A percentile compares a stretch with the other conserved stretches of the same genome.
phyloP scores from a whole-genome alignment of 2,888 invertebrate species.

The Polydrusus pterygomalis region DNA sequence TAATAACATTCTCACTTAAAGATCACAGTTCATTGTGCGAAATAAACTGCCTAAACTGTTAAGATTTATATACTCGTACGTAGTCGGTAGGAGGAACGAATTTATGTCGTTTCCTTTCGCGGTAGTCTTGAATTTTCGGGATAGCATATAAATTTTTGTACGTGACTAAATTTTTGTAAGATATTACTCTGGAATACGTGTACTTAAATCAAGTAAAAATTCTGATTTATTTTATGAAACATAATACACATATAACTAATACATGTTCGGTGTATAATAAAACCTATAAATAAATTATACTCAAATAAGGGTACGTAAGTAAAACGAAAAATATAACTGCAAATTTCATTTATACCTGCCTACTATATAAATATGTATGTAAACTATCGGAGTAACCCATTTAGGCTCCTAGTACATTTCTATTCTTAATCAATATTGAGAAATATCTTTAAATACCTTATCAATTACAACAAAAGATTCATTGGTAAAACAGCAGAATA shows the following conservation, averaged over 20 bases:
- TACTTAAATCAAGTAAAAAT: conserved; percentile 8
- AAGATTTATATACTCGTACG: conserved; percentile 19
- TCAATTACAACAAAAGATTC: no score
- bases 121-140: conserved; percentile 23
- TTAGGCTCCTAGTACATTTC: no score
- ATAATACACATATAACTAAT: background rate
- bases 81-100: conserved; percentile 17
- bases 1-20: background rate
- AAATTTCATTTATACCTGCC: no score
- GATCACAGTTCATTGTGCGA: background rate
- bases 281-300: background rate
- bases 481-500: no score
- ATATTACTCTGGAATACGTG: conserved; percentile 4
- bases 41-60: conserved; percentile 20
- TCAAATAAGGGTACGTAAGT: no score
- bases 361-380: no score
- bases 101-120: conserved; percentile 28
- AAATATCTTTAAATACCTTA: no score
- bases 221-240: conserved; percentile 10
- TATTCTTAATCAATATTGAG: no score
- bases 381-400: no score
- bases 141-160: conserved; percentile 24
- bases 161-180: conserved; percentile 36
- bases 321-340: no score
- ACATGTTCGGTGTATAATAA: background rate